phyloP scores from a whole-genome alignment of 2,797 vertebrate species.

The Heteromormyrus szaboi region DNA sequence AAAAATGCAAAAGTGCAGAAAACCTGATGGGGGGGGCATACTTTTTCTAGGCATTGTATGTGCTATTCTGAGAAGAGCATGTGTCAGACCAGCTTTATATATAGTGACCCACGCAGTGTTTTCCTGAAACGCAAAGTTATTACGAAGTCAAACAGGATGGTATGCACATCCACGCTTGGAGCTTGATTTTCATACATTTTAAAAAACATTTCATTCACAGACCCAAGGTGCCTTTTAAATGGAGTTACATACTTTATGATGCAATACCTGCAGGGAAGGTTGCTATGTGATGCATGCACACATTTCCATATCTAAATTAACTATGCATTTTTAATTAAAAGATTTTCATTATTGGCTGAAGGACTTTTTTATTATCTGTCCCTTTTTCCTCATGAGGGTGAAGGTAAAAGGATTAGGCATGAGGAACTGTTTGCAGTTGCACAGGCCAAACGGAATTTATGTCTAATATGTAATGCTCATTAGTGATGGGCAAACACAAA shows the following conservation, averaged over 20 bases:
- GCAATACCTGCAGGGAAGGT: not conserved
- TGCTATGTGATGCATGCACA: not conserved
- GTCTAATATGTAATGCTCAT: conserved; percentile 11
- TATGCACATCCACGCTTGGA: not conserved
- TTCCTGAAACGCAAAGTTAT: not conserved
- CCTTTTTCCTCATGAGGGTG: not conserved
- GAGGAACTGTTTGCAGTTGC: not conserved
- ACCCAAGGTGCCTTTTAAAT: conserved; percentile 7
- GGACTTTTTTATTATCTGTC: not conserved
- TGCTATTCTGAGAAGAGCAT: not conserved
- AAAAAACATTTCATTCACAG: not conserved
- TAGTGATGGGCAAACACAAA: not conserved
- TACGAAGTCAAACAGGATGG: not conserved
- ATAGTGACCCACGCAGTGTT: not conserved
- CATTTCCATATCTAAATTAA: conserved; percentile 24
- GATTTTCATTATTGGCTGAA: conserved; percentile 19
- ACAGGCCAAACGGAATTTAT: conserved; percentile 3
- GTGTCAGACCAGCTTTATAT: not conserved
- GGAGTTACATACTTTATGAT: not conserved
- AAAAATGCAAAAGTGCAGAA: conserved; percentile 5
- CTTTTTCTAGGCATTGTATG: not conserved
- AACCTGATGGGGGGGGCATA: not conserved
- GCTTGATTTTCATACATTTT: not conserved
- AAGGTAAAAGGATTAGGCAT: not conserved
- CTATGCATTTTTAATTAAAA: conserved; percentile 18